These are phyloP conservation scores for Spilogale gracilis DNA, from an alignment of 2,113 vertebrate species.

Conservation along the genomic window DNA sequence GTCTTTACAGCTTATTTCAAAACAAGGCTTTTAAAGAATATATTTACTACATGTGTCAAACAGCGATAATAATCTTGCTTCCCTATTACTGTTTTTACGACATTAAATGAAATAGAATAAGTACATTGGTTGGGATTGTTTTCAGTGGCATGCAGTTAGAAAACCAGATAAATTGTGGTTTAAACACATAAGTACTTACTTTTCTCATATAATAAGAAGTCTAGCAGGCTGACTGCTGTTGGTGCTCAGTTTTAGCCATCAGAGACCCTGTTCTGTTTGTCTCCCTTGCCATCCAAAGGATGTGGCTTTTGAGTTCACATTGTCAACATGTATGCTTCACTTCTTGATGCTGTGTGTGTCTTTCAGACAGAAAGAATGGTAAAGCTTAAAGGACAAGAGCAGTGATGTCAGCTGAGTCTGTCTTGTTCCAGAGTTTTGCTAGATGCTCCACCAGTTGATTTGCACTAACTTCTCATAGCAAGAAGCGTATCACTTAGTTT, in stretches of 20 bases:
- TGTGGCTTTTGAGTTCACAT: background rate
- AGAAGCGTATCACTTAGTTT: background rate
- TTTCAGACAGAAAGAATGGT: background rate
- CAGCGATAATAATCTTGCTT: slow-evolving; percentile 21
- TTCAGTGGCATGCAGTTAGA: background rate
- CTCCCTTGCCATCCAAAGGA: background rate
- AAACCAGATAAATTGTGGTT: background rate
- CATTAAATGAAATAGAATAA: background rate
- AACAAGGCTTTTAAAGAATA: slow-evolving; percentile 25
- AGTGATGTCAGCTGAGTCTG: background rate
- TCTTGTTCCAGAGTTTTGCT: background rate
- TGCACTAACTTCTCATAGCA: background rate
- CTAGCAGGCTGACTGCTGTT: background rate
- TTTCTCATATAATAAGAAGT: background rate
- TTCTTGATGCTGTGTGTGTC: background rate
- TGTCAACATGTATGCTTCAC: background rate
- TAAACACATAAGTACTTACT: background rate
- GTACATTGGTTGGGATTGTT: background rate
- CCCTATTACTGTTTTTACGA: background rate
- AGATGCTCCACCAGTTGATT: background rate
- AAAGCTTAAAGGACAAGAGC: background rate
- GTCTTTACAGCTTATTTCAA: background rate
- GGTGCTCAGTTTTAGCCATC: background rate
- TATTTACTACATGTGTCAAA: slow-evolving; percentile 28
- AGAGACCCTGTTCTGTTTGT: background rate